phyloP scores from a whole-genome alignment of 2,888 invertebrate genomes.

The Andrena trimmerana region DNA sequence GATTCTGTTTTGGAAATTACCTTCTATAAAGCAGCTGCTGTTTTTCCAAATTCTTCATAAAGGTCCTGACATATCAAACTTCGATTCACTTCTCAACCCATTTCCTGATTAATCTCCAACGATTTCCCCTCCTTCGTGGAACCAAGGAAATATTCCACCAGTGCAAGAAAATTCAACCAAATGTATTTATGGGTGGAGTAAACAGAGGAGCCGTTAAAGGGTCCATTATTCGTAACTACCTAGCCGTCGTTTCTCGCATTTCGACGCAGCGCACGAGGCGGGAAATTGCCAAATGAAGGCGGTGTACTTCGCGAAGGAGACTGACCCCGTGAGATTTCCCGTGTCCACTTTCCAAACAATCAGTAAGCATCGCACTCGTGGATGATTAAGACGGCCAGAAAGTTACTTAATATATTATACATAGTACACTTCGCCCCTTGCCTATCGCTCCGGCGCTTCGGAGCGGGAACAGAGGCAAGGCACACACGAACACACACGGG shows the following conservation, averaged over 20 bases:
- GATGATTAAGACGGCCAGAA: conserved; percentile 75
- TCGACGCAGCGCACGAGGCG: conserved; percentile 17
- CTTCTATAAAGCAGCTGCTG: too few relatives aligned
- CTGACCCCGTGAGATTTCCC: conserved; percentile 20
- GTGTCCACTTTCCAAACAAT: conserved; percentile 71
- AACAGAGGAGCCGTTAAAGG: too few relatives aligned
- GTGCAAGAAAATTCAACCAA: too few relatives aligned
- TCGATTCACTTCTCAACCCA: background rate
- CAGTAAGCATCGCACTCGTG: conserved; percentile 62
- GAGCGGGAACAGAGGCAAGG: conserved; percentile 28
- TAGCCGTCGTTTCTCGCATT: conserved; percentile 34
- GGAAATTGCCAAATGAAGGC: background rate
- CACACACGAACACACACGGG: conserved; percentile 3
- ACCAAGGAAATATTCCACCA: too few relatives aligned
- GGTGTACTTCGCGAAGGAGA: background rate
- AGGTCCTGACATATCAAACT: background rate
- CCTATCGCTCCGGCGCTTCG: conserved; percentile 39
- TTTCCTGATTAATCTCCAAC: background rate
- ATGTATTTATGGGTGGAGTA: background rate
- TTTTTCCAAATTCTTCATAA: background rate
- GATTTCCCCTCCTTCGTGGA: background rate
- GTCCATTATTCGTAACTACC: background rate
- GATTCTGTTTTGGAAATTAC: too few relatives aligned
- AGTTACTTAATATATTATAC: conserved; percentile 78
- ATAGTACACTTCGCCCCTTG: conserved; percentile 42